Evolutionary conservation across 2,888 invertebrate genomes (phyloP).

Genomic region (Eristalinus aeneus): DNA sequence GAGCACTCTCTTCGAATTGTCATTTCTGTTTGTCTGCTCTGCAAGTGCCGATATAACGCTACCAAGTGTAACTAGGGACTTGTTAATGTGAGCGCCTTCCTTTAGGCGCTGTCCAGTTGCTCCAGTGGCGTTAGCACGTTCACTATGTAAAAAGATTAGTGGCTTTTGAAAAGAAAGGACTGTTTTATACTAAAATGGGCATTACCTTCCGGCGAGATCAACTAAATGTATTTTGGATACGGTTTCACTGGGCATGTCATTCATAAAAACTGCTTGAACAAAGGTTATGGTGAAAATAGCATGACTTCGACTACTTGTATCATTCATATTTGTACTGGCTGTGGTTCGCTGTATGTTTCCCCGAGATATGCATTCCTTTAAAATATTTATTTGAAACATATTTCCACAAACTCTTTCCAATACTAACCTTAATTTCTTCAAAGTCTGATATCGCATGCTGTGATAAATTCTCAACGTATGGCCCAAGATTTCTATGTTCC

Average conservation of each 20-base stretch:
- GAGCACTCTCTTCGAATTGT: constrained; percentile 81
- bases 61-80: constrained; percentile 92
- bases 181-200: constrained; percentile 45
- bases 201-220: constrained; percentile 92
- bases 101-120: constrained; percentile 94
- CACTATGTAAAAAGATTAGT: constrained; percentile 82
- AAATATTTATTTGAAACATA: not conserved
- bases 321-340: constrained; percentile 95
- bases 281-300: constrained; percentile 95
- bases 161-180: not conserved
- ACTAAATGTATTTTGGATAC: constrained; percentile 94
- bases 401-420: not conserved
- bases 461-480: constrained; percentile 93
- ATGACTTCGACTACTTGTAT: constrained; percentile 94
- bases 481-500: constrained; percentile 90
- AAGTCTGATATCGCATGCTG: constrained; percentile 93
- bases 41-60: constrained; percentile 93
- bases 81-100: constrained; percentile 95
- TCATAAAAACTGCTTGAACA: constrained; percentile 92
- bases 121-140: constrained; percentile 93
- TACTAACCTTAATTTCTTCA: constrained; percentile 89
- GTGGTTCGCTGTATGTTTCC: constrained; percentile 93
- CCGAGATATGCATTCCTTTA: constrained; percentile 88
- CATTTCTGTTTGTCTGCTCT: constrained; percentile 82
- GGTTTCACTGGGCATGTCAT: constrained; percentile 93